phyloP scores from a whole-genome alignment of 1,140 invertebrate genomes.

The Palaemon carinicauda region DNA sequence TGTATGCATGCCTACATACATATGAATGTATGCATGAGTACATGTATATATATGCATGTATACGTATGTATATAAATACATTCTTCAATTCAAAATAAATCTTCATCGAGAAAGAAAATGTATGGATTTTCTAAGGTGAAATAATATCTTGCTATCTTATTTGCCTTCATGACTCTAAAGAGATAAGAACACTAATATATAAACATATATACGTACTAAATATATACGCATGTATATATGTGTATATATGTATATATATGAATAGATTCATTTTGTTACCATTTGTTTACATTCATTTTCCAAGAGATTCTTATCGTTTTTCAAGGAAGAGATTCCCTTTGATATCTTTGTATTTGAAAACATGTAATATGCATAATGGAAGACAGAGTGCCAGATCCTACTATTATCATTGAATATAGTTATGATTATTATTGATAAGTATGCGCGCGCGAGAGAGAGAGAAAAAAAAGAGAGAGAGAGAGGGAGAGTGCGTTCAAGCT shows the following conservation, averaged over 20 bases:
- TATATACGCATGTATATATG: slow-evolving; percentile 7
- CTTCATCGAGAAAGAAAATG: no score
- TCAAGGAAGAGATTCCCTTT: no score
- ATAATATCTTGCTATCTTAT: neutral
- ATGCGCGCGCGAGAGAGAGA: no score
- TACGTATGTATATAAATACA: neutral
- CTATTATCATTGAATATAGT: no score
- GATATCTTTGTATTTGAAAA: no score
- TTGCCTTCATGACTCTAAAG: neutral
- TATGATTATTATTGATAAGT: no score
- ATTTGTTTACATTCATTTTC: neutral
- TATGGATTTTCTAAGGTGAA: no score
- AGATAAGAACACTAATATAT: neutral
- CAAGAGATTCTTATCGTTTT: neutral
- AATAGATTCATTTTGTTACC: neutral
- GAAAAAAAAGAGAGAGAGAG: no score
- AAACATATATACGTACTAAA: neutral
- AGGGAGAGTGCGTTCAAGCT: no score
- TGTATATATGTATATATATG: neutral
- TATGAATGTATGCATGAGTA: slow-evolving; percentile 23
- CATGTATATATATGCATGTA: neutral
- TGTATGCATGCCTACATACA: slow-evolving; percentile 6
- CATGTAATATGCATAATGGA: no score
- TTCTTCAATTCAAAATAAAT: neutral
- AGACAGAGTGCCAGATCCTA: no score